Evolutionary conservation across 2,797 vertebrate genomes (phyloP), one percentile per base, ranked within the genome.

Genomic region (Poecilia picta): DNA sequence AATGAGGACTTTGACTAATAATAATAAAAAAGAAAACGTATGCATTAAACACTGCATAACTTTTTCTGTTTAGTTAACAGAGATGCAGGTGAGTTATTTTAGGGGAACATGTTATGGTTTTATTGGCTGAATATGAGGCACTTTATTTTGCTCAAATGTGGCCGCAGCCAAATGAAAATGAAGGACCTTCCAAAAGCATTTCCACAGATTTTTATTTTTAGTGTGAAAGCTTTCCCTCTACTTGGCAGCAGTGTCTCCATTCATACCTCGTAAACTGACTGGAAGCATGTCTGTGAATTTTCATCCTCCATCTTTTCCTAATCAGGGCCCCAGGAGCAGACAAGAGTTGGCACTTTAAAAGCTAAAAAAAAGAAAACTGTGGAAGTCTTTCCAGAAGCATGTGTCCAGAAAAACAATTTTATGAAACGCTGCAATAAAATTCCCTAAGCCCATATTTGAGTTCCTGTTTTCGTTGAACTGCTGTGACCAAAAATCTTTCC

Each of bases 351-450:
- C 75, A 71, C 82, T 86, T 73, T 79, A 36, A 59, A 49, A 28
- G 41, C 68, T 45, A 71, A 73, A 28, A 73, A 78, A 88, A 68
- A 36, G 5, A 78, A 88, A 68, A 36, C 64, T 81, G 66, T 74
- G 43, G 68, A 82, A 62, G 43, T 36, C 70, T 83, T 46, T 53
- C n/a, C 70, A 85, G 81, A 86, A 88, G 81, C 41, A 45, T 28
- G 68, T 55, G 55, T 84, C 86, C 81, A 88, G 76, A 87, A 89
- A 89, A 91, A 86, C 81, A 88, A 75, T 55, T 71, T 79, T 79
- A 76, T 89, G 81, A 89, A 93, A 85, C 75, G 39, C 77, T 77
- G 73, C 81, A 87, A 85, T 91, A 85, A 90, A 90, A 87, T 68
- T 83, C 82, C 64, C 73, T 74, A 76, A 86, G 82, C 71, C 76